These are phyloP conservation scores for Caiman crocodilus DNA, from an alignment of 2,797 vertebrate genomes.

Conservation along the genomic window DNA sequence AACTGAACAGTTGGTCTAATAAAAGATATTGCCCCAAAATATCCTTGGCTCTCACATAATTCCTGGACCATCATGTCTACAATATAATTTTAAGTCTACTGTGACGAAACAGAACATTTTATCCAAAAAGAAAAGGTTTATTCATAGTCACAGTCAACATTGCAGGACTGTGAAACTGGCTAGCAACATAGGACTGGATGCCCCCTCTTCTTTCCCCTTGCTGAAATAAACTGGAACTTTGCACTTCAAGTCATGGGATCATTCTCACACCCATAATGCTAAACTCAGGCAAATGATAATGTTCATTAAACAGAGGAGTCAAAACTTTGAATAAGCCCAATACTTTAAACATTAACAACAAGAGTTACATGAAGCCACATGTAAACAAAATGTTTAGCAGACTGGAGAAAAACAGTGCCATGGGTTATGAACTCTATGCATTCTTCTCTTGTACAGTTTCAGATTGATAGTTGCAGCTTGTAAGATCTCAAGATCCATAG, in stretches of 20 bases:
- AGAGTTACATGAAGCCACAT: neutral
- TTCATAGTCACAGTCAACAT: neutral
- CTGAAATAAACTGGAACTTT: neutral
- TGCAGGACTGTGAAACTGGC: neutral
- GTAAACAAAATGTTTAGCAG: neutral
- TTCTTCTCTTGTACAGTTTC: neutral
- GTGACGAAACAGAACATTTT: neutral
- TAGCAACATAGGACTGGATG: neutral
- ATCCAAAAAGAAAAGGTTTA: neutral
- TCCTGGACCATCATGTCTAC: no score
- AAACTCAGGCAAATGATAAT: neutral
- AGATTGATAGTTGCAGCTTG: neutral
- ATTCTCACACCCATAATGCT: neutral
- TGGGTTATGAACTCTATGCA: neutral
- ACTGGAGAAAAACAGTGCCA: neutral
- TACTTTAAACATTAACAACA: conserved; percentile 14
- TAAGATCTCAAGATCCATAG: neutral
- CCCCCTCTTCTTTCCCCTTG: neutral
- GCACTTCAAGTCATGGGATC: neutral
- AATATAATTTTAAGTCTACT: no score
- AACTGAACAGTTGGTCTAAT: no score
- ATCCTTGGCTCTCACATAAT: no score
- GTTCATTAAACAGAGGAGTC: neutral
- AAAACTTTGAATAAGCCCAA: neutral
- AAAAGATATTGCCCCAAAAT: no score